Percentiles rank a stretch among this genome's conserved stretches.
phyloP scores from a whole-genome alignment of 2,113 vertebrate genomes.

The Stomatorhinus ivindoensis region DNA sequence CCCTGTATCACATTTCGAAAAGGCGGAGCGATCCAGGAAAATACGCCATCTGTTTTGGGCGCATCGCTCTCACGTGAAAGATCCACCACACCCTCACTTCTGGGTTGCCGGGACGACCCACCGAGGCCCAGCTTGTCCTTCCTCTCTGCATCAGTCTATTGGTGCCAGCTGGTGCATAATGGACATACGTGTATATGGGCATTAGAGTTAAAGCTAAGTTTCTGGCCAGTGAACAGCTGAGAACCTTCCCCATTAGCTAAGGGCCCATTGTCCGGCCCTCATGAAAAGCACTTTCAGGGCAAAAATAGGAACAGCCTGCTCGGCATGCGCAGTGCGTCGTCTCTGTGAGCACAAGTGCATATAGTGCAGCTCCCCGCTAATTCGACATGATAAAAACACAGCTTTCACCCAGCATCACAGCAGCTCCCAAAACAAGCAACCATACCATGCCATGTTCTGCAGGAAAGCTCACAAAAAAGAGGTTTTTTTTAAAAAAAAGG shows the following conservation, averaged over 20 bases:
- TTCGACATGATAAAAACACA: slow-evolving; percentile 40
- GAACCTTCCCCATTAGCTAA: slow-evolving; percentile 36
- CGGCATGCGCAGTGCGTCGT: slow-evolving; percentile 38
- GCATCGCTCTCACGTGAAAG: background rate
- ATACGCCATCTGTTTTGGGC: background rate
- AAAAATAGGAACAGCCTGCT: slow-evolving; percentile 50
- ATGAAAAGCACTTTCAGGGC: slow-evolving; percentile 45
- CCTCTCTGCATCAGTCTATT: background rate
- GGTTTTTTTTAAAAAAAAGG: background rate
- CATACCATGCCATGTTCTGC: background rate
- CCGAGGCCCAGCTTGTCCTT: background rate
- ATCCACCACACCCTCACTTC: background rate
- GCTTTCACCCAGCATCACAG: slow-evolving; percentile 31
- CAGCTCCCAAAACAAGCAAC: slow-evolving; percentile 2
- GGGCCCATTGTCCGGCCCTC: slow-evolving; percentile 34
- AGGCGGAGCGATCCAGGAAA: background rate
- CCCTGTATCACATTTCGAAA: background rate
- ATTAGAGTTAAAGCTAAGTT: background rate
- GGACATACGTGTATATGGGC: background rate
- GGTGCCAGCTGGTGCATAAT: background rate
- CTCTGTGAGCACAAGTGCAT: slow-evolving; percentile 38
- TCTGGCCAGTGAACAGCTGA: background rate
- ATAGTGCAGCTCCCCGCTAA: slow-evolving; percentile 42
- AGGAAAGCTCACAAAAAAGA: background rate
- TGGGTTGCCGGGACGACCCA: background rate